Evolutionary conservation across 1,140 invertebrate species (phyloP), one percentile per base, ranked within the genome.

Genomic region (Drosophila busckii): DNA sequence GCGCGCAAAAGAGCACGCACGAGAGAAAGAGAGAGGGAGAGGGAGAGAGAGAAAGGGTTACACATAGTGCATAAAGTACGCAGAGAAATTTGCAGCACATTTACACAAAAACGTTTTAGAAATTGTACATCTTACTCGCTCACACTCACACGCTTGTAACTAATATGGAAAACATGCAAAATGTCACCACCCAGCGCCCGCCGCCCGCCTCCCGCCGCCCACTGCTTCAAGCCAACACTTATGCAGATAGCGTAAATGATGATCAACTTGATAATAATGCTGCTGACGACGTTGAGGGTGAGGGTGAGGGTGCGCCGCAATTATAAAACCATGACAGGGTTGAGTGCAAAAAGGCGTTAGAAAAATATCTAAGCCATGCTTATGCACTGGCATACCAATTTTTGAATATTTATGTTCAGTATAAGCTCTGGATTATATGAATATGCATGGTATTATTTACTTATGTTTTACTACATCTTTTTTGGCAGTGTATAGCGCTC

Each of bases 21-120:
- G 32, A 31, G 60, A 19, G 23, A 32, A 22, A 26, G 16, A 9
- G 32, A 23, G 10, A 8, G 35, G 20, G 5, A 8, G 23, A 6
- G 19, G 22, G 23, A 19, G 3, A 37, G n/a, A 12, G 9, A 8
- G 26, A 9, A 4, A 25, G 34, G 25, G 16, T 37, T 49, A 16
- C 15, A 13, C 17, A 4, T 4, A 4, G 19, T 23, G 19, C 29
- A 34, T 38, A 35, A 32, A 32, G 42, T 52, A 37, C 37, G 25
- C 15, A 7, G 9, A 26, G 45, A 78, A 64, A 80, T 68, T 71
- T 64, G 68, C 73, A 63, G 68, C 65, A 78, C 73, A 80, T 76
- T 76, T 76, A 78, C 73, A 78, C 68, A 65, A 73, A 80, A 80
- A 80, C 73, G 68, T 73, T 78, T 78, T 78, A 78, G 73, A 78